Percentiles rank a stretch among this genome's conserved stretches.
These are phyloP conservation scores for Clytia hemisphaerica DNA, from an alignment of 30 jellyfish, hydroid and myxozoan species.

Conservation along the genomic window DNA sequence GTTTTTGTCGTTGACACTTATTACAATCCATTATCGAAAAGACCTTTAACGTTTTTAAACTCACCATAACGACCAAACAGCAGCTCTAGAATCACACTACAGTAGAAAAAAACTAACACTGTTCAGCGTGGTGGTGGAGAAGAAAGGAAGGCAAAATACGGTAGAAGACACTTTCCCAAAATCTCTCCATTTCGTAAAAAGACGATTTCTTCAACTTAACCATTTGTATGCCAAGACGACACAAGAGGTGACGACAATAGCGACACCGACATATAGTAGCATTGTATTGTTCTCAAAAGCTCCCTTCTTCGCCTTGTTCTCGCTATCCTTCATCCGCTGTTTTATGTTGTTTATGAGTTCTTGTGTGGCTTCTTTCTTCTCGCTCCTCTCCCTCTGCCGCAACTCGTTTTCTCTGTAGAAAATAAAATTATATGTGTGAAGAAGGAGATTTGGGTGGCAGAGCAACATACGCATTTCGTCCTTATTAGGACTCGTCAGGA, in stretches of 20 bases:
- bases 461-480: too few relatives aligned
- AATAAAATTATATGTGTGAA: too few relatives aligned
- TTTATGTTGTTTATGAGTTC: constrained; percentile 60
- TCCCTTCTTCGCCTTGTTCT: constrained; percentile 40
- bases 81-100: too few relatives aligned
- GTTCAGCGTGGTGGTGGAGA: not conserved
- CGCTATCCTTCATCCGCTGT: constrained; percentile 59
- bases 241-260: constrained; percentile 3
- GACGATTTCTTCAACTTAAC: not conserved
- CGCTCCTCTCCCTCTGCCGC: constrained; percentile 64
- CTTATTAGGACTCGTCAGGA: too few relatives aligned
- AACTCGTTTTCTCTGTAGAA: constrained; percentile 48
- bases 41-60: too few relatives aligned
- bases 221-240: not conserved
- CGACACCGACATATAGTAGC: constrained; percentile 15
- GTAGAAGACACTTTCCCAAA: too few relatives aligned
- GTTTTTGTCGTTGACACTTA: too few relatives aligned
- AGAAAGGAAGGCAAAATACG: not conserved
- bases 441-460: too few relatives aligned
- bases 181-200: too few relatives aligned
- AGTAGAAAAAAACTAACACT: too few relatives aligned
- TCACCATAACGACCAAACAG: too few relatives aligned
- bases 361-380: constrained; percentile 50
- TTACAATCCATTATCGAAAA: too few relatives aligned
- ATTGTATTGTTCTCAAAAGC: constrained; percentile 36